Base-by-base conservation (phyloP, 2,888 invertebrate genomes). In the Lycophotia porphyrea region DNA sequence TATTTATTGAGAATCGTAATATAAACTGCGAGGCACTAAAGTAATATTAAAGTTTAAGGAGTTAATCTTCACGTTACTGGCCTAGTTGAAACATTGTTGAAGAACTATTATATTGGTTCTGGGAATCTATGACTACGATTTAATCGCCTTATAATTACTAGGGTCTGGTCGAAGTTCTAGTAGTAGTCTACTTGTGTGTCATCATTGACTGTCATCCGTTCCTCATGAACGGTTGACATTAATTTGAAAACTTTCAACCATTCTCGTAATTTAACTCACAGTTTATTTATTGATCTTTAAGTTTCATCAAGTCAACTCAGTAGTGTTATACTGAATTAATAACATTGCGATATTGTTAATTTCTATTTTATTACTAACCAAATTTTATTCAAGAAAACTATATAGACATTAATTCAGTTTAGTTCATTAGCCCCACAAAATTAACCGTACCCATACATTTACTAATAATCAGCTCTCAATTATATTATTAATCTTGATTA, bases 401-500 rank as follows among this genome's bases (percentile, higher is more conserved):
- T 47, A 13, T 0, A 55, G 18, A 7, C 5, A 63, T 63, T 67
- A 27, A 47, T 61, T 52, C 9, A 80, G 49, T 47, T 27, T 73
- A 78, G 52, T 60, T 63, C 36, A 67, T 71, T 71, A 80, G 13
- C 11, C 31, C 31, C 15, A 47, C 66, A 36, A 36, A 71, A 65
- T 75, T 49, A 79, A 79, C 60, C 68, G 47, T 83, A 82, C 81
- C 78, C 81, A 79, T 74, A 78, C 88, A 86, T 90, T 88, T 88
- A 82, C 78, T 77, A 86, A 86, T 89, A 88, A 90, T 91, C 87
- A 89, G 85, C 85, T 84, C 88, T 88, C 84, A 89, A 91, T 91
- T 91, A 89, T 88, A 90, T 87, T 88, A 89, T 89, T 89, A 90
- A 88, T 87, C 82, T 83, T 77, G 71, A 89, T 89, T 87, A 87